A percentile compares a stretch with the other conserved stretches of the same genome.
These are phyloP conservation scores for Morbakka virulenta DNA, from an alignment of 30 jellyfish, hydroid and myxozoan genomes.

Conservation along the genomic window DNA sequence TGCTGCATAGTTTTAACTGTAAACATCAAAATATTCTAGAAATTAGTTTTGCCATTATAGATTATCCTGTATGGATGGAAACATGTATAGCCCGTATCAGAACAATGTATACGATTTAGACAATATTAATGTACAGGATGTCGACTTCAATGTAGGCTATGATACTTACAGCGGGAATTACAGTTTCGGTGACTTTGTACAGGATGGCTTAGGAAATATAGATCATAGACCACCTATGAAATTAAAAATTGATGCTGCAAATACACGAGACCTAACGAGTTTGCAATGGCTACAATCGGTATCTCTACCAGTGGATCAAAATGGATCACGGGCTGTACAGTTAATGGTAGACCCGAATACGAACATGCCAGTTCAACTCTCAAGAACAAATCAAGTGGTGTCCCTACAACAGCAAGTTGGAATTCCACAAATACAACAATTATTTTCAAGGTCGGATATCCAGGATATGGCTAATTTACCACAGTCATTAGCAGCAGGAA, in stretches of 20 bases:
- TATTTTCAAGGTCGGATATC: conserved; percentile 44
- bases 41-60: too few relatives aligned
- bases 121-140: conserved; percentile 82
- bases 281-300: conserved; percentile 92
- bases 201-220: conserved; percentile 58
- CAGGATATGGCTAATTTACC: conserved; percentile 51
- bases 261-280: conserved; percentile 72
- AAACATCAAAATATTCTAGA: background rate
- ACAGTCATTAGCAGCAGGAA: conserved; percentile 49
- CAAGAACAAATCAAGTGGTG: conserved; percentile 50
- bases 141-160: conserved; percentile 74
- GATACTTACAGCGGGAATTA: conserved; percentile 76
- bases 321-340: conserved; percentile 71
- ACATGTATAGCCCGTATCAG: conserved; percentile 83
- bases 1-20: background rate
- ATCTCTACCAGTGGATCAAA: conserved; percentile 81
- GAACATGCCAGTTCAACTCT: conserved; percentile 81
- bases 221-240: conserved; percentile 80
- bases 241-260: conserved; percentile 60
- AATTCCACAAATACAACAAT: too few relatives aligned
- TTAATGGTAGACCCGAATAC: conserved; percentile 95
- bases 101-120: conserved; percentile 81
- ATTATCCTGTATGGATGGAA: background rate
- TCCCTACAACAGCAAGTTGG: conserved; percentile 59
- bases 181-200: conserved; percentile 86